Evolutionary conservation across 92 coral and sea anemone species (phyloP), one percentile per base, ranked within the genome.

Genomic region (Desmophyllum pertusum): DNA sequence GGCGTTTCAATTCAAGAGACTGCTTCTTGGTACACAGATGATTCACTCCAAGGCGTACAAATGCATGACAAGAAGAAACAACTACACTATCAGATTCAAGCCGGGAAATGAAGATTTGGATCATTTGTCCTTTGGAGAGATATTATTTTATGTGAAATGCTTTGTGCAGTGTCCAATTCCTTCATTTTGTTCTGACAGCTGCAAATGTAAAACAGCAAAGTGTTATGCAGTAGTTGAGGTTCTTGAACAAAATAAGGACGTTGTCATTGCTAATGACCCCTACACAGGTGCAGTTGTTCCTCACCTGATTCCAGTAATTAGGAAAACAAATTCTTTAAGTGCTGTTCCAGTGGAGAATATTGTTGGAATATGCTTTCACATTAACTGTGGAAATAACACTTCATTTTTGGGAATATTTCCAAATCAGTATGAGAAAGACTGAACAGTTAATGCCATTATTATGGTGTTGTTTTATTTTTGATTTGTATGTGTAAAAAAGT

Each of bases 351-450:
- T 87, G 40, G 66, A 73, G 75, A 62, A 81, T 30, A 81, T 81
- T 77, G 59, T 59, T 37, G 23, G 81, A 31, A 36, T 87, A 52
- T 87, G 90, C 71, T 74, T 87, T 64, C 67, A 67, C 50, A 42
- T 87, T 81, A 76, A 87, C 67, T 73, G 87, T 73, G 87, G 81
- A 39, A 33, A 46, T 73, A 62, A 57, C 27, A 76, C 38, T 50
- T 67, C 76, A 39, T 89, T 70, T 64, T 67, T 89, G 80, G 92
- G 89, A 23, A 38, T 89, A 17, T 89, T 85, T 70, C 92, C 92
- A 23, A 89, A 89, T 67, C 89, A 73, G 76, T 85, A 78, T 79
- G 92, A 89, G 52, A 89, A 85, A 48, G 92, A 89, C 86, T 85
- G 62, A 84, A 66, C 30, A 23, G 63, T 59, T 45, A 6, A 45